Evolutionary conservation across 2,113 vertebrate species (phyloP).

Genomic region (Irena cyanogastra): DNA sequence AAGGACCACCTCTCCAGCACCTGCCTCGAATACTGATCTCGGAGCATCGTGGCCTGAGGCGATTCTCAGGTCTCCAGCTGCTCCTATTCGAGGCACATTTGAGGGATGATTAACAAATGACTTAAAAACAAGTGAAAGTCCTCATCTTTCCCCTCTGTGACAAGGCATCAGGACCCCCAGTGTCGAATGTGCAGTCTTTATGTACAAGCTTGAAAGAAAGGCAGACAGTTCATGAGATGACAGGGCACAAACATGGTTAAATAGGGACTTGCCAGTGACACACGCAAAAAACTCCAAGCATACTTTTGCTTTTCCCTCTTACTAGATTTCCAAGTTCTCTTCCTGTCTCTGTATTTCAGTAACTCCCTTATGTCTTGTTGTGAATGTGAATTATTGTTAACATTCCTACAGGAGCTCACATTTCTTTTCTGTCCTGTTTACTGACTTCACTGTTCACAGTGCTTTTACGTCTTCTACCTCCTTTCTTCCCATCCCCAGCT

Average conservation of each 20-base stretch:
- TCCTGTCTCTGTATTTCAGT: background rate
- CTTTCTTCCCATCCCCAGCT: background rate
- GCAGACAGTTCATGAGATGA: background rate
- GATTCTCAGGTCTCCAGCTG: background rate
- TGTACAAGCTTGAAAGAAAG: rapidly evolving
- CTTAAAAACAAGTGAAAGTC: background rate
- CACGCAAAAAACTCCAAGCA: rapidly evolving
- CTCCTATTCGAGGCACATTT: background rate
- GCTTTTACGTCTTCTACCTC: background rate
- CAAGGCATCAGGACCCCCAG: background rate
- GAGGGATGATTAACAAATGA: background rate
- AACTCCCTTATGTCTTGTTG: background rate
- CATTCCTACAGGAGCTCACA: rapidly evolving
- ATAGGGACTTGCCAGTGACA: background rate
- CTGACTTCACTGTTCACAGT: background rate
- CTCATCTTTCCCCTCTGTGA: background rate
- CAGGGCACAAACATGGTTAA: rapidly evolving
- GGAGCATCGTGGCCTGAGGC: background rate
- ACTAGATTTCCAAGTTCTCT: background rate
- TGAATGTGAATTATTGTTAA: background rate
- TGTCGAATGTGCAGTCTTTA: background rate
- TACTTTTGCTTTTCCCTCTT: background rate
- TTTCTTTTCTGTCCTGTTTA: background rate
- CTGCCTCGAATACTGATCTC: background rate
- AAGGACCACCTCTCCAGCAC: background rate